These are phyloP conservation scores for Magallana ariakensis DNA, from an alignment of 1,140 invertebrate genomes.

Conservation along the genomic window DNA sequence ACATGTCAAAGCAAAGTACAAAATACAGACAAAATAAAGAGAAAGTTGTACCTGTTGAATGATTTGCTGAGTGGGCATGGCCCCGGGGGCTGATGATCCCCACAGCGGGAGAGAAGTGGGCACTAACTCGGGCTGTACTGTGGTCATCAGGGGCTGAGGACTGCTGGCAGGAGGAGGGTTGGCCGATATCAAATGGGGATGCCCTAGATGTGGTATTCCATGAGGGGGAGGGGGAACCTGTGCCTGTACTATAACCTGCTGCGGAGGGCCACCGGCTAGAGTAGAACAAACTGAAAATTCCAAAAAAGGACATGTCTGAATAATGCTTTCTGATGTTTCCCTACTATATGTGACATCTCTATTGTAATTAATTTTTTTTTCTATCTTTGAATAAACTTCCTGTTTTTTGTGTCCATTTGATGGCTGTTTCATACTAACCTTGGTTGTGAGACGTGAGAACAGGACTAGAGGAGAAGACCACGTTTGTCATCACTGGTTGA, in stretches of 20 bases:
- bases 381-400: no score
- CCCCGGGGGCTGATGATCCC: background rate
- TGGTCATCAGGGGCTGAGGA: constrained; percentile 49
- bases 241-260: constrained; percentile 60
- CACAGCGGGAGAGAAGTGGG: constrained; percentile 55
- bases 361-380: no score
- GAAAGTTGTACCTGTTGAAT: background rate
- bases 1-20: background rate
- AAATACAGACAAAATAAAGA: background rate
- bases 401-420: no score
- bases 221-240: constrained; percentile 53
- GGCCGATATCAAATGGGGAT: constrained; percentile 55
- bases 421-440: background rate
- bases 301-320: no score
- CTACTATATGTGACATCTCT: no score
- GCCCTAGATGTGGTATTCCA: constrained; percentile 49
- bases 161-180: constrained; percentile 56
- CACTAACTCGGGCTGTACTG: constrained; percentile 63
- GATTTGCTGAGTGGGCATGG: background rate
- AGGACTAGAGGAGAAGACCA: constrained; percentile 53
- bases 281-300: constrained; percentile 4
- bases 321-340: no score
- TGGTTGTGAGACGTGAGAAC: constrained; percentile 11
- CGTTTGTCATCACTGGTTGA: constrained; percentile 52
- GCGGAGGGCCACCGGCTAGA: constrained; percentile 48